Evolutionary conservation across 2,888 invertebrate genomes (phyloP), one percentile per base, ranked within the genome.

Genomic region (Norana najaformis): DNA sequence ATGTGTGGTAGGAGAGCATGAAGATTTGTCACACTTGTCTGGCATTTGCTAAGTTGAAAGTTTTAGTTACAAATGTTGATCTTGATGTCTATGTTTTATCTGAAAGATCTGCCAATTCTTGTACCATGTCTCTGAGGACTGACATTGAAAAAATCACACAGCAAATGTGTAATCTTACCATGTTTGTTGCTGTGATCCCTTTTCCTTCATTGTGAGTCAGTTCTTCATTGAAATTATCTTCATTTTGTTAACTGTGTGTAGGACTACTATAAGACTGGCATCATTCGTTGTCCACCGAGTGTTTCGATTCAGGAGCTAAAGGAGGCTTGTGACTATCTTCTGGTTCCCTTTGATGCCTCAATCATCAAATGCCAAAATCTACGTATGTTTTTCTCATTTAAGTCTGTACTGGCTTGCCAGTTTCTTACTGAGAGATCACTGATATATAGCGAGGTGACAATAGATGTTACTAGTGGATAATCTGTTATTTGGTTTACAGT

Each of bases 291-390:
- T 94, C 99, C 99, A 0, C 98, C 98, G 0, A 97, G 98, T 0
- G 98, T 99, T 0, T 97, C 98, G 0, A 98, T 99, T 83, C 98
- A 98, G 93, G 99, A 99, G 95, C 95, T 99, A 92, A 96, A 99
- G 91, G 99, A 99, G 95, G 99, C 99, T 36, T 99, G 99, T 94
- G 99, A 99, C 95, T 99, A 99, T 95, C 96, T 99, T 90, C 96
- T 99, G 88, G 97, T 99, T 94, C 99, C 99, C 30, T 99, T 99
- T 94, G 98, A 98, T 95, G 98, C 99, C 20, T 88, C 88, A 0
- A 18, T 88, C 82, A 93, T 99, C 90, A 97, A 98, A 93, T 99
- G 98, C 95, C 97, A 98, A 96, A 99, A 99, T 96, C 96, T 99
- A 92, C 96, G 99, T 97, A 96, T 96, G 97, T 34, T 82, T 82